These are phyloP conservation scores for Molossus molossus DNA, from an alignment of 2,797 vertebrate species.

Conservation along the genomic window DNA sequence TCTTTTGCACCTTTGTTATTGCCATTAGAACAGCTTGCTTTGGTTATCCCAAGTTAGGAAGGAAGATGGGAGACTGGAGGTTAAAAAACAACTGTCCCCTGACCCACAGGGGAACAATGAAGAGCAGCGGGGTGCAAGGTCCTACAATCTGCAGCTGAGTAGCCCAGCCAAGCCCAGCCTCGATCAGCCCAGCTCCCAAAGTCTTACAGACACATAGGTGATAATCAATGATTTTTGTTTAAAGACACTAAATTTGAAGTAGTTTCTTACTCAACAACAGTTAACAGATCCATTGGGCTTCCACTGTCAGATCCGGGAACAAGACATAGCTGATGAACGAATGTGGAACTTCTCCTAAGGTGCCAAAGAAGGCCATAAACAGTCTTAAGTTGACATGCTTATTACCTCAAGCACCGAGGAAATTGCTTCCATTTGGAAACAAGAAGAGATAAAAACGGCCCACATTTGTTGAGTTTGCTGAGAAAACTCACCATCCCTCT, in stretches of 20 bases:
- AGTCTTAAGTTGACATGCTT: not conserved
- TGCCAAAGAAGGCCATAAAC: not conserved
- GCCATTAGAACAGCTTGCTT: not conserved
- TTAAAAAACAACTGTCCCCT: not conserved
- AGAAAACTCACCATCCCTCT: not conserved
- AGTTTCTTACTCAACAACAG: not conserved
- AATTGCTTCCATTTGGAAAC: slow-evolving; percentile 26
- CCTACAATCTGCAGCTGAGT: not conserved
- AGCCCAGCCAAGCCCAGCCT: not conserved
- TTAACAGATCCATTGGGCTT: not conserved
- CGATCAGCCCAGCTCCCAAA: not conserved
- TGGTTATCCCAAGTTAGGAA: not conserved
- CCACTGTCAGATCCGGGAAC: slow-evolving; percentile 28
- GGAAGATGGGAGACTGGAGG: not conserved
- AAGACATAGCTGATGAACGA: not conserved
- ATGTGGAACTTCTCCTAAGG: not conserved
- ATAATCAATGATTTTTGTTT: not conserved
- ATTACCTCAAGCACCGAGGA: not conserved
- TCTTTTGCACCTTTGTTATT: not conserved
- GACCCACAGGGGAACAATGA: not conserved
- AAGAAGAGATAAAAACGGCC: not conserved
- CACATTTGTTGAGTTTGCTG: not conserved
- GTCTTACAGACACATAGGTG: not conserved
- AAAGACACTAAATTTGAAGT: not conserved
- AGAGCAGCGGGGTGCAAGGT: not conserved